Percentiles rank a stretch among this genome's conserved stretches.
Evolutionary conservation across 1,140 invertebrate species (phyloP).

Genomic region (Heliconius hewitsoni): DNA sequence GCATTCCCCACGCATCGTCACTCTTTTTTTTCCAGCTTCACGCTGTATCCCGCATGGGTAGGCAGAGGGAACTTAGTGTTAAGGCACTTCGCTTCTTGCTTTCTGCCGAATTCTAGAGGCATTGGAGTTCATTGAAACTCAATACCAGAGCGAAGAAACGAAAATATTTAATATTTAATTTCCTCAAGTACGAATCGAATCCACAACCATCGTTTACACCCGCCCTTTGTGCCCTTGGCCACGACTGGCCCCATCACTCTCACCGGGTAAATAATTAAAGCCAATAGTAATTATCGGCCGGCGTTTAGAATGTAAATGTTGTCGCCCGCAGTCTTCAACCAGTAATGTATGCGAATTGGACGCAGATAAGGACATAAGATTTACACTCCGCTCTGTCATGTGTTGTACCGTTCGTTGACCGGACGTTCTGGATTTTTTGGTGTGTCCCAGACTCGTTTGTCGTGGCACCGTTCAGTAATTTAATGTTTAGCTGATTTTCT

Average conservation of each 20-base stretch:
- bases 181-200: no score
- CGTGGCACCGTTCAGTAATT: slow-evolving; percentile 31
- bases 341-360: slow-evolving; percentile 67
- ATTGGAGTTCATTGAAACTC: no score
- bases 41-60: no score
- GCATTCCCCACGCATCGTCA: slow-evolving; percentile 59
- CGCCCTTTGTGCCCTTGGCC: no score
- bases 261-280: slow-evolving; percentile 74
- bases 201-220: no score
- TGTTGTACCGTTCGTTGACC: slow-evolving; percentile 68
- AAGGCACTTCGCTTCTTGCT: no score
- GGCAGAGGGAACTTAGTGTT: no score
- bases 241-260: slow-evolving; percentile 34
- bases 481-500: slow-evolving; percentile 24
- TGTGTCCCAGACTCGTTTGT: slow-evolving; percentile 34
- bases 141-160: no score
- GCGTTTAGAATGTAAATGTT: slow-evolving; percentile 78
- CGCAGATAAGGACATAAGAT: slow-evolving; percentile 72
- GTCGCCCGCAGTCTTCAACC: slow-evolving; percentile 69
- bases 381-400: slow-evolving; percentile 70
- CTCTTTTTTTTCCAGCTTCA: no score
- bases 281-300: slow-evolving; percentile 71
- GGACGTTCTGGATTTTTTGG: slow-evolving; percentile 42
- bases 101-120: no score
- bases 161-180: no score